Evolutionary conservation across 2,113 vertebrate genomes (phyloP).

Genomic region (Anolis carolinensis): DNA sequence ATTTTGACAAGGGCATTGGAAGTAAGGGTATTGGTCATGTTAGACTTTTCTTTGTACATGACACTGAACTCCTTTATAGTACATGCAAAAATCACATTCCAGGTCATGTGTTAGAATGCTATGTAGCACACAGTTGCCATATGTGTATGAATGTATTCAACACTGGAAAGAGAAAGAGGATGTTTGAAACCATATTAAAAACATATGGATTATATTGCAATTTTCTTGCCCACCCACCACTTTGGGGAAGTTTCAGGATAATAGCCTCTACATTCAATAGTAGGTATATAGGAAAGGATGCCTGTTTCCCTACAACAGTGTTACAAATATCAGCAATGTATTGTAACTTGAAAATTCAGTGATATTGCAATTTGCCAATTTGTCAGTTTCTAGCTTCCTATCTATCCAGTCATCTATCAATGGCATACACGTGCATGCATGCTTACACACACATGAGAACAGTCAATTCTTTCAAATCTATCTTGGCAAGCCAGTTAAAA

Average conservation of each 20-base stretch:
- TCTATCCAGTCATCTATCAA: no score
- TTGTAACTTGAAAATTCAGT: neutral
- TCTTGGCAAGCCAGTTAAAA: no score
- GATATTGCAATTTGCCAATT: neutral
- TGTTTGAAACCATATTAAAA: no score
- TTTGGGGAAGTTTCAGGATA: neutral
- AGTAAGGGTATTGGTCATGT: neutral
- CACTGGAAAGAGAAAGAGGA: neutral
- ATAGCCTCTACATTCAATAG: neutral
- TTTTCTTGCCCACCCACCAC: neutral
- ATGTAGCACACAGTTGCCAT: neutral
- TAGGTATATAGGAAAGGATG: neutral
- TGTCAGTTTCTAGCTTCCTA: no score
- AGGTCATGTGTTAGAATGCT: neutral
- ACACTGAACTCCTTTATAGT: neutral
- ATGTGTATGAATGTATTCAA: neutral
- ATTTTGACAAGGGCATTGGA: neutral
- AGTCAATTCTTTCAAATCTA: neutral
- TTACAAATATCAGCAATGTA: slow-evolving; percentile 9
- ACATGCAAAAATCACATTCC: neutral
- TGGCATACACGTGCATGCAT: no score
- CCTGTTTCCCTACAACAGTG: neutral
- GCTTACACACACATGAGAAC: neutral
- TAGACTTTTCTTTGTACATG: neutral
- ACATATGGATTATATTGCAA: neutral